Evolutionary conservation across 2,113 vertebrate species (phyloP), one percentile per base, ranked within the genome.

Genomic region (Neofelis nebulosa): DNA sequence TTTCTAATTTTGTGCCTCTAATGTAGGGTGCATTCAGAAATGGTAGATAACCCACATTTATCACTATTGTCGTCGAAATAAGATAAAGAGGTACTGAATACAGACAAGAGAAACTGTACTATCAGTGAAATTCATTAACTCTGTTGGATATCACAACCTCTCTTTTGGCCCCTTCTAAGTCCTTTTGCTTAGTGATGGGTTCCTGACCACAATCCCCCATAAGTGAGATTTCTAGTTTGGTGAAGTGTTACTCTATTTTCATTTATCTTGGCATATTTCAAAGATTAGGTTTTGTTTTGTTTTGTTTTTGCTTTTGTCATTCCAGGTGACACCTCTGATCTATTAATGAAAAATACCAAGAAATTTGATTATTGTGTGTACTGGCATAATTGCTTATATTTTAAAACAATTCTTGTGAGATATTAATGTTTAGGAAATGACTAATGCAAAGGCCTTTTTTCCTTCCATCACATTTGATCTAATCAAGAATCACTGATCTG

Each of bases 381-480:
- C 1, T 71, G 11, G 13, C n/a, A 78, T 71, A 76, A 76, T 79
- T 71, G 23, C 55, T 76, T 91, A 45, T 69, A 55, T 86, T 97
- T 92, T 41, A 89, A 89, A 86, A 69, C 29, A 89, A 83, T 91
- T 93, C 50, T 68, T 76, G 38, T 27, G 23, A 33, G 25, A 85
- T 92, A 87, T 45, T 84, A 91, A 84, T 94, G 55, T 41, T 85
- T 90, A 89, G 74, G 31, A 95, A 92, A 69, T 87, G 79, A 92
- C 14, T 79, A 90, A 69, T 84, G n/a, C 23, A 94, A 31, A 80
- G 33, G 3, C 33, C 14, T 82, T 89, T 89, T 63, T 45, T 55
- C 38, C 15, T 12, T 66, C 23, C 14, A 82, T 76, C 91, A 74
- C 13, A 61, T 36, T 89, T 95, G 36, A 92, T 86, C 36, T 94